Conservation (phyloP, 2,113 vertebrate species). For the Corythoichthys haematopterus region DNA sequence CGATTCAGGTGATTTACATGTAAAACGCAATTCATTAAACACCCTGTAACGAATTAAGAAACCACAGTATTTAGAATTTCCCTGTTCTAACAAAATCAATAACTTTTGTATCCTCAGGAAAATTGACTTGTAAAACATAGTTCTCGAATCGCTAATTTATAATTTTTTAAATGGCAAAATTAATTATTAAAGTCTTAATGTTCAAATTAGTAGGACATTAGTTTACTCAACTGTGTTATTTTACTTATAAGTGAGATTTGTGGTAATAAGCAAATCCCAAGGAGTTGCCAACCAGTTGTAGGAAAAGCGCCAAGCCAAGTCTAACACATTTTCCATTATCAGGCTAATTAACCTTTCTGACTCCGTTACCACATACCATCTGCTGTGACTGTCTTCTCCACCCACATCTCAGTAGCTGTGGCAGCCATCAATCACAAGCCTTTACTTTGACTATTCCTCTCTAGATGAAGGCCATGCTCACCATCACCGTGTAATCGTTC, state of each 20-base stretch:
- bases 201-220: neutral
- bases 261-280: slow-evolving; percentile 28
- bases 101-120: neutral
- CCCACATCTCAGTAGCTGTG: slow-evolving; percentile 57
- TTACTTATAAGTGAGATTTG: neutral
- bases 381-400: slow-evolving; percentile 57
- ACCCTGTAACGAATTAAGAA: no score
- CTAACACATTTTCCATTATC: slow-evolving; percentile 66
- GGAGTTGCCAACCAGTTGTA: slow-evolving; percentile 36
- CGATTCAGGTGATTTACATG: no score
- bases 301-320: slow-evolving; percentile 56
- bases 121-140: no score
- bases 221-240: neutral
- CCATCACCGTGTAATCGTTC: slow-evolving; percentile 31
- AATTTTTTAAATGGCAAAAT: neutral
- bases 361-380: slow-evolving; percentile 70
- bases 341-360: slow-evolving; percentile 71
- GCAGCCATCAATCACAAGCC: slow-evolving; percentile 67
- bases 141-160: neutral
- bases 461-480: slow-evolving; percentile 37
- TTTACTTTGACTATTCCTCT: slow-evolving; percentile 36
- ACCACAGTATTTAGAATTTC: neutral
- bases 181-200: neutral
- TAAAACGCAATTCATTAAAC: neutral
- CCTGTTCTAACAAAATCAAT: neutral